Conservation (phyloP, 2,888 invertebrate species). For the Schizaphis graminum region DNA sequence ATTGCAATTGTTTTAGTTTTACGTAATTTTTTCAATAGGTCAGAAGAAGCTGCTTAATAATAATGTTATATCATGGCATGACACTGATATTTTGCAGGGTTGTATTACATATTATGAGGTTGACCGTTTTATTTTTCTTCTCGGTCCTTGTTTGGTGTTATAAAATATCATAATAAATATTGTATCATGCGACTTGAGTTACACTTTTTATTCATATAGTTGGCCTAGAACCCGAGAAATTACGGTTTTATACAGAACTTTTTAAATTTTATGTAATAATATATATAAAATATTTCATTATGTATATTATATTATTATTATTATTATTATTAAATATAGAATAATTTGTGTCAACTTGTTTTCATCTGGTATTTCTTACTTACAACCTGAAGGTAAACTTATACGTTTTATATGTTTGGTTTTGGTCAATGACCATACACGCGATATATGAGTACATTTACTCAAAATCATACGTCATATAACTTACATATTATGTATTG, state of each 20-base stretch:
- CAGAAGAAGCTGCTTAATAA: neutral
- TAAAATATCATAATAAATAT: neutral
- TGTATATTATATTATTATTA: neutral
- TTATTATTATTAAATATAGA: neutral
- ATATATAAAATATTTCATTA: too few relatives aligned
- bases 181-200: neutral
- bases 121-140: neutral
- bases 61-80: neutral
- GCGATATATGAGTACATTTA: neutral
- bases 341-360: neutral
- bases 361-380: neutral
- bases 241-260: neutral
- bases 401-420: neutral
- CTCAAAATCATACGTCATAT: neutral
- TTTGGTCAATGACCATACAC: neutral
- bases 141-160: neutral
- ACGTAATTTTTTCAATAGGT: neutral
- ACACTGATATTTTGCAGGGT: neutral
- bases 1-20: neutral
- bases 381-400: neutral
- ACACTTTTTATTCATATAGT: neutral
- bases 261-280: conserved; percentile 1
- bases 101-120: neutral
- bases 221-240: conserved; percentile 38
- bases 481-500: neutral